phyloP scores from a whole-genome alignment of 2,888 invertebrate genomes.

The Linnaemya vulpina region DNA sequence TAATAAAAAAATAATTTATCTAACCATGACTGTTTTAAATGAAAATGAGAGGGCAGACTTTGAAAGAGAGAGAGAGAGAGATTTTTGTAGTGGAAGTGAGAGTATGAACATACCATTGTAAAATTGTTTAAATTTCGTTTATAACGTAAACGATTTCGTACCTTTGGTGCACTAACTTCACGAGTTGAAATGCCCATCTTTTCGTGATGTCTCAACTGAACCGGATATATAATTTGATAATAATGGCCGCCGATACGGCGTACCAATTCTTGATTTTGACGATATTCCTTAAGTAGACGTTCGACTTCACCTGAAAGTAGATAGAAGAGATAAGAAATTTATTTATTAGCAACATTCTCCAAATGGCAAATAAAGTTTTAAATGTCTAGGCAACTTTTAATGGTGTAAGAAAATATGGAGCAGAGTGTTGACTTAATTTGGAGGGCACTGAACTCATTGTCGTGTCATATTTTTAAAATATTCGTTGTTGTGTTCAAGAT shows the following conservation, averaged over 20 bases:
- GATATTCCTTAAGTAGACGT: conserved; percentile 93
- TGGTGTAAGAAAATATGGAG: no score
- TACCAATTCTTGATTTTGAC: conserved; percentile 96
- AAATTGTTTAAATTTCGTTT: conserved; percentile 83
- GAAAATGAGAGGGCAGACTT: conserved; percentile 54
- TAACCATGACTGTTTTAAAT: conserved; percentile 18
- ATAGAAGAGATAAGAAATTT: conserved; percentile 33
- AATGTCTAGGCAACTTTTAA: no score
- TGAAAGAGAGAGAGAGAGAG: conserved; percentile 48
- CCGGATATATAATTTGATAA: conserved; percentile 97
- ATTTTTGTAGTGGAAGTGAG: conserved; percentile 70
- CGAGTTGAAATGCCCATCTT: conserved; percentile 97
- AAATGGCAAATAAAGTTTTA: no score
- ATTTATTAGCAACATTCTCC: neutral
- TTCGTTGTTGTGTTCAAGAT: no score
- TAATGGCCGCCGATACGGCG: conserved; percentile 95
- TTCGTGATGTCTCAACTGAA: conserved; percentile 96
- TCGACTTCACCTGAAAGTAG: conserved; percentile 91
- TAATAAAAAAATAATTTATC: neutral
- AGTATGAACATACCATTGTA: conserved; percentile 84
- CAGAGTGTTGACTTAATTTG: no score
- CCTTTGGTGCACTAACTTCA: conserved; percentile 94
- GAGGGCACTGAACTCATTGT: no score
- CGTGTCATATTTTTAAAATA: no score
- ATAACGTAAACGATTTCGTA: conserved; percentile 85